Base-by-base conservation (phyloP, 2,888 invertebrate species). In the Eustalomyia histrio region DNA sequence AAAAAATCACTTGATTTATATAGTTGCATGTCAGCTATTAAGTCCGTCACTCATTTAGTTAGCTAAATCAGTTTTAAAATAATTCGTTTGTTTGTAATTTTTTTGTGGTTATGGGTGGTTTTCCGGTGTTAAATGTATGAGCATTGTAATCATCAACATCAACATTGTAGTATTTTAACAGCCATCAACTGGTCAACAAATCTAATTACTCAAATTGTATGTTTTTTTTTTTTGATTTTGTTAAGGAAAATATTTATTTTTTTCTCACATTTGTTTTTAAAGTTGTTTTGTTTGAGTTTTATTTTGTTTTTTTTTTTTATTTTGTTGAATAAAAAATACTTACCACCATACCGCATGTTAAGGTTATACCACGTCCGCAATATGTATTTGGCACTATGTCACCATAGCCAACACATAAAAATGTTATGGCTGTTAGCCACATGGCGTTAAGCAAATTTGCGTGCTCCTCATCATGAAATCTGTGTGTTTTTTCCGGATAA, bases 351-450 rank as follows among this genome's bases (percentile, higher is more conserved):
- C 99, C 99, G 89, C 99, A 98, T 91, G 97, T 96, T 91, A 99
- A 97, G 89, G 99, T 98, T 91, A 99, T 98, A 90, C 97, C 98
- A 91, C 99, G 94, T 90, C 99, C 99, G 93, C 99, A 99, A 93
- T 99, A 99, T 85, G 99, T 99, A 93, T 99, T 99, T 91, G 99
- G 99, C 90, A 99, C 99, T 90, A 99, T 98, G 93, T 98, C 99
- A 87, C 99, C 99, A 92, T 99, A 99, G 91, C 99, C 99, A 89
- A 99, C 98, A 93, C 99, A 98, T 91, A 99, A 95, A 94, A 99
- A 99, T 89, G 99, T 99, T 92, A 99, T 99, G 92, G 99, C 98
- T 91, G 99, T 99, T 93, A 99, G 95, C 99, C 99, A 99, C 97
- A 99, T 98, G 91, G 99, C 97, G 93, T 99, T 99, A 92, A 97